phyloP scores from a whole-genome alignment of 2,113 vertebrate species.

The Pteruthius melanotis region DNA sequence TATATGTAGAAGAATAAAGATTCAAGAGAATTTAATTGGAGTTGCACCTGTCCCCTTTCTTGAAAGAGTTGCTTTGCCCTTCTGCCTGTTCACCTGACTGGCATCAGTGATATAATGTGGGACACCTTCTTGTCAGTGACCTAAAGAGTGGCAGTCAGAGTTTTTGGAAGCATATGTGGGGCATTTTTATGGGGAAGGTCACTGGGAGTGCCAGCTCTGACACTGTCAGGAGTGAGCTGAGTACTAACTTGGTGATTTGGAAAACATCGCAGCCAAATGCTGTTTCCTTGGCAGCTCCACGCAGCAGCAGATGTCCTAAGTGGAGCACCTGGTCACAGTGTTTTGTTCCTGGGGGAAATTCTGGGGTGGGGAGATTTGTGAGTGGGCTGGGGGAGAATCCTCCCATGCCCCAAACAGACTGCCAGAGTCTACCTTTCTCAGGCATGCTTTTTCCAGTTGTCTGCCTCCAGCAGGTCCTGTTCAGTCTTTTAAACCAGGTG shows the following conservation, averaged over 20 bases:
- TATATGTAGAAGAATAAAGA: neutral
- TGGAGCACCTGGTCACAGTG: neutral
- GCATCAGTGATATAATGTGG: neutral
- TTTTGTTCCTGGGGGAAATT: neutral
- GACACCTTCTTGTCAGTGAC: neutral
- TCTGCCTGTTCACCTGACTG: neutral
- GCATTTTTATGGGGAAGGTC: neutral
- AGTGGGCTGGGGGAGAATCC: neutral
- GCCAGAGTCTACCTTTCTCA: neutral
- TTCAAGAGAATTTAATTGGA: neutral
- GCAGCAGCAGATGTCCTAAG: neutral
- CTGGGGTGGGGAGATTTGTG: neutral
- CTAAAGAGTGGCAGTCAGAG: neutral
- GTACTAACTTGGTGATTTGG: neutral
- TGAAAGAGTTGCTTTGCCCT: neutral
- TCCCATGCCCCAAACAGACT: fast-evolving
- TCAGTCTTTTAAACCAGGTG: neutral
- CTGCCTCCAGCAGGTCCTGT: neutral
- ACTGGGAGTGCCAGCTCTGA: neutral
- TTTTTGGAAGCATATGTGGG: neutral
- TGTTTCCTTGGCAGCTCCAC: neutral
- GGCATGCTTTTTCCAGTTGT: neutral
- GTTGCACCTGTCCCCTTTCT: neutral
- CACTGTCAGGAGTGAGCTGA: neutral
- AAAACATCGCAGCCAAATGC: fast-evolving